A percentile compares a stretch with the other conserved stretches of the same genome.
phyloP scores from a whole-genome alignment of 2,797 vertebrate species.

The Pantherophis vulpinus region DNA sequence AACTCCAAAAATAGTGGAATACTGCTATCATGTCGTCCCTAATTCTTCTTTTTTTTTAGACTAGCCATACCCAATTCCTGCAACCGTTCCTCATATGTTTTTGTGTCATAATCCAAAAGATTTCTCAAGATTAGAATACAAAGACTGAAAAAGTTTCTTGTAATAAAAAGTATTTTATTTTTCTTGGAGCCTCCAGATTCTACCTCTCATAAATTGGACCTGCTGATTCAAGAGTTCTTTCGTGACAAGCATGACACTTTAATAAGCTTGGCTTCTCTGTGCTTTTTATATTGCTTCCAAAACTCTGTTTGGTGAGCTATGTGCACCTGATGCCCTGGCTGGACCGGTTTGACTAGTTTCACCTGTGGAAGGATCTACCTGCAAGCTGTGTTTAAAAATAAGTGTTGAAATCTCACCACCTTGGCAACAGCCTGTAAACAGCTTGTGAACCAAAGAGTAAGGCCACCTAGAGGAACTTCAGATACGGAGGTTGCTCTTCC shows the following conservation, averaged over 20 bases:
- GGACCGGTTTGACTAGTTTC: constrained; percentile 47
- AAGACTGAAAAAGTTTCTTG: not conserved
- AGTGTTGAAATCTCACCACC: constrained; percentile 13
- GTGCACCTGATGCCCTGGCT: constrained; percentile 28
- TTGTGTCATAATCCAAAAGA: not conserved
- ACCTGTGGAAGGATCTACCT: constrained; percentile 25
- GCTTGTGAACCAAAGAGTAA: not conserved
- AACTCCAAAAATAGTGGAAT: not conserved
- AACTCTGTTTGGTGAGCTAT: not conserved
- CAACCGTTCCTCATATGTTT: not conserved
- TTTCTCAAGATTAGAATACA: not conserved
- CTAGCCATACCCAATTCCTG: not conserved
- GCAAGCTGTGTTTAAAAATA: not conserved
- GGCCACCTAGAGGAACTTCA: constrained; percentile 1
- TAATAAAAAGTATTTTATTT: not conserved
- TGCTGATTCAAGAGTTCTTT: not conserved
- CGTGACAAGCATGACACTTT: not conserved
- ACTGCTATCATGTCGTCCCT: not conserved
- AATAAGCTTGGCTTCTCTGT: not conserved
- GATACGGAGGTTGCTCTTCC: constrained; percentile 10
- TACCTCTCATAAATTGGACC: not conserved
- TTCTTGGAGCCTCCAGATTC: not conserved
- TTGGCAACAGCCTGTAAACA: constrained; percentile 8
- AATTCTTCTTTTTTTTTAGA: not conserved
- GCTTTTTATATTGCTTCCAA: not conserved